These are phyloP conservation scores for Paracanthobrama guichenoti DNA, from an alignment of 2,113 vertebrate species.

Conservation along the genomic window DNA sequence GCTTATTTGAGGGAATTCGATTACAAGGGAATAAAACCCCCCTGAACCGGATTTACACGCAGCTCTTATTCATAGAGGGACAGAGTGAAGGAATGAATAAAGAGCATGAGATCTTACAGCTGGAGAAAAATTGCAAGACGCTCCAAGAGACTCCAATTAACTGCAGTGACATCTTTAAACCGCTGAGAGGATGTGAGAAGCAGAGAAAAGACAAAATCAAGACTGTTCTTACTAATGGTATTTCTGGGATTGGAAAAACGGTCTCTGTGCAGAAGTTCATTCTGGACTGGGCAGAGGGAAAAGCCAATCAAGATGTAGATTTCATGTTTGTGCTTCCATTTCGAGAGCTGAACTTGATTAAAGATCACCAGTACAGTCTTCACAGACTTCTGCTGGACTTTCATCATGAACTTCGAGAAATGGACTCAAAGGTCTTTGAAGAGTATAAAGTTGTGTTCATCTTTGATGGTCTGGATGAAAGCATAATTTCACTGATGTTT, in stretches of 20 bases:
- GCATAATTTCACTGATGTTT: neutral
- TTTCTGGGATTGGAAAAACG: too few species aligned
- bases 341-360: slow-evolving; percentile 47
- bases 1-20: neutral
- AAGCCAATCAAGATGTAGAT: too few species aligned
- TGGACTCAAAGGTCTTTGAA: neutral
- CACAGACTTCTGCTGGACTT: neutral
- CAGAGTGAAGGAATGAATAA: neutral
- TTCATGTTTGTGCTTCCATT: too few species aligned
- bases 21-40: neutral
- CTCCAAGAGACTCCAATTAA: neutral
- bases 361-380: too few species aligned
- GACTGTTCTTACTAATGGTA: slow-evolving; percentile 16
- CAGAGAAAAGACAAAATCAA: neutral
- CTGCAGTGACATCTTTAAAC: slow-evolving; percentile 4
- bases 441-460: slow-evolving; percentile 16
- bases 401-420: neutral
- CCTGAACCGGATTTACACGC: slow-evolving; percentile 4
- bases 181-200: neutral
- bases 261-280: too few species aligned
- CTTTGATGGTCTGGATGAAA: neutral
- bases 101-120: slow-evolving; percentile 15
- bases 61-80: slow-evolving; percentile 24
- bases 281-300: neutral
- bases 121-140: neutral